phyloP scores from a whole-genome alignment of 1,140 invertebrate genomes.

The Achatina immaculata region DNA sequence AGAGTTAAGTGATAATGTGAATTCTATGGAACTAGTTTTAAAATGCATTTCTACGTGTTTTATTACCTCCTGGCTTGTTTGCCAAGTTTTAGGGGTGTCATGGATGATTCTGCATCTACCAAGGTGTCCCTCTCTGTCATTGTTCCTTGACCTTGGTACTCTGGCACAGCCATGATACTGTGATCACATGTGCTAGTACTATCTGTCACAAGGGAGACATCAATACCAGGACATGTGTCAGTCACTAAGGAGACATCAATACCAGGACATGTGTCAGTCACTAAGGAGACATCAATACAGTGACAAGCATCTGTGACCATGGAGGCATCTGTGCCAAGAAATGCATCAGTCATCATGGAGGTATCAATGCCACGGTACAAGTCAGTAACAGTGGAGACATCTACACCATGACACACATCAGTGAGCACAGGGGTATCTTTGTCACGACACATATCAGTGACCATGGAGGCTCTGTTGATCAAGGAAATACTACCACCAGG shows the following conservation, averaged over 20 bases:
- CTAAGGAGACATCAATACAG: no score
- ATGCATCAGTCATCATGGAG: constrained; percentile 29
- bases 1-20: no score
- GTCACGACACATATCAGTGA: not conserved
- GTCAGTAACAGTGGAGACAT: not conserved
- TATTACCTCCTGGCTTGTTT: constrained; percentile 51
- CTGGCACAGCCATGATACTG: constrained; percentile 37
- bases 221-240: not conserved
- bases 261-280: not conserved
- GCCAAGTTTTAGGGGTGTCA: constrained; percentile 55
- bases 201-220: constrained; percentile 35
- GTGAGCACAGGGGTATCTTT: not conserved
- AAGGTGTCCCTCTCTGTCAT: constrained; percentile 41
- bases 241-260: constrained; percentile 15
- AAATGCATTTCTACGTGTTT: no score
- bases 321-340: constrained; percentile 15
- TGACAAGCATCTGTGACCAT: constrained; percentile 12
- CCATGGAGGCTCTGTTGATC: not conserved
- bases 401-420: not conserved
- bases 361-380: not conserved
- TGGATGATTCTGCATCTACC: constrained; percentile 41
- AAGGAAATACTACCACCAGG: no score
- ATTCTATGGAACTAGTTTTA: no score
- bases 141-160: constrained; percentile 28
- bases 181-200: constrained; percentile 11